phyloP scores from a whole-genome alignment of 1,140 invertebrate genomes.

The Mamestra configurata region DNA sequence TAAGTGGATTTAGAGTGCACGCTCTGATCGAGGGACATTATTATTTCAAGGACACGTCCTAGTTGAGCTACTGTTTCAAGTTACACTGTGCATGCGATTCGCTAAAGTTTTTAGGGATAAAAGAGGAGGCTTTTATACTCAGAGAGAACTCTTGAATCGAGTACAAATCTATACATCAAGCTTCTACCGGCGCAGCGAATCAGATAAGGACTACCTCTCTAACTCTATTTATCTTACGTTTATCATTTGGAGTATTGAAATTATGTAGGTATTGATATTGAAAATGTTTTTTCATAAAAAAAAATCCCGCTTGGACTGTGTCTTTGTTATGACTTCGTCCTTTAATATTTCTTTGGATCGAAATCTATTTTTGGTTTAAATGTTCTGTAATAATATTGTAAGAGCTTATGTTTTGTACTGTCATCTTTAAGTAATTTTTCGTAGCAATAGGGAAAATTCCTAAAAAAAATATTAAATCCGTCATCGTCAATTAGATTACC shows the following conservation, averaged over 20 bases:
- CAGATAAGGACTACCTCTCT: constrained; percentile 5
- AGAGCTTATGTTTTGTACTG: too few relatives aligned
- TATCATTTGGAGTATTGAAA: constrained; percentile 27
- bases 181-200: background rate
- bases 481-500: too few relatives aligned
- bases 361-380: background rate
- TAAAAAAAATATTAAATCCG: too few relatives aligned
- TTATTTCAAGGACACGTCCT: background rate
- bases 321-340: background rate
- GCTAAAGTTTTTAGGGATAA: constrained; percentile 41
- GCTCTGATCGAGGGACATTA: background rate
- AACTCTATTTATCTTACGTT: constrained; percentile 39
- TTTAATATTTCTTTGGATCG: background rate
- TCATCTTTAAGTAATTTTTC: too few relatives aligned
- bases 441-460: too few relatives aligned
- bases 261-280: constrained; percentile 3
- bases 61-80: background rate
- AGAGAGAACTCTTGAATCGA: constrained; percentile 14
- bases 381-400: background rate
- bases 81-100: background rate
- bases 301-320: background rate
- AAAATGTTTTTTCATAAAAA: background rate
- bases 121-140: constrained; percentile 35
- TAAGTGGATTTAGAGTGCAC: background rate
- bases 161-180: constrained; percentile 41